Percentiles rank a stretch among this genome's conserved stretches.
Conservation (phyloP, 1,140 invertebrate genomes). For the Papilio xuthus region DNA sequence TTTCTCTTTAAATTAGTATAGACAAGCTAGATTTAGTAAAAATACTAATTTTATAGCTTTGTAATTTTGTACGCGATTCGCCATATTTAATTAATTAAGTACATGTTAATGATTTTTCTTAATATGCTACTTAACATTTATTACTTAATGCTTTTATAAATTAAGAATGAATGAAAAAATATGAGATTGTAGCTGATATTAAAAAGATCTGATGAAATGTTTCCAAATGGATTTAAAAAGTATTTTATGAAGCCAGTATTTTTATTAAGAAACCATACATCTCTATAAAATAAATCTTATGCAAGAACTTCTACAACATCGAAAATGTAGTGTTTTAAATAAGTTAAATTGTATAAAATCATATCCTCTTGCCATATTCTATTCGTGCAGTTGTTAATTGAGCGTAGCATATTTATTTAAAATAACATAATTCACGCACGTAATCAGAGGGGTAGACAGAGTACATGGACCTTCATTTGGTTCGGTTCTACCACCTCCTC, state of each 20-base stretch:
- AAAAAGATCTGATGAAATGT: background rate
- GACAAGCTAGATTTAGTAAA: constrained; percentile 9
- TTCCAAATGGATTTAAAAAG: background rate
- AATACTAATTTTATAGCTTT: constrained; percentile 2
- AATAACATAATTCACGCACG: too few relatives aligned
- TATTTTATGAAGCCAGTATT: background rate
- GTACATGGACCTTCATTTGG: too few relatives aligned
- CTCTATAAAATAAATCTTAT: background rate
- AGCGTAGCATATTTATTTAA: background rate
- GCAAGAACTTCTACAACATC: background rate
- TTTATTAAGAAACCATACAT: background rate
- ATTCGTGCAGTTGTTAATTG: background rate
- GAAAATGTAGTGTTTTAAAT: background rate
- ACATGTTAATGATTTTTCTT: background rate
- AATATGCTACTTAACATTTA: background rate
- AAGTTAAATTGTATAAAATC: too few relatives aligned
- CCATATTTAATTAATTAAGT: constrained; percentile 3
- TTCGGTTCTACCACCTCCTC: too few relatives aligned
- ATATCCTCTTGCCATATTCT: background rate
- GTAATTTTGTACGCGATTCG: background rate
- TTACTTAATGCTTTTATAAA: background rate
- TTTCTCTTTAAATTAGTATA: background rate
- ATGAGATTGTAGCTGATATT: background rate
- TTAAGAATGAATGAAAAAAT: background rate
- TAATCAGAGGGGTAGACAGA: too few relatives aligned